Evolutionary conservation across 2,888 invertebrate genomes (phyloP).

Genomic region (Calliopum simillimum): DNA sequence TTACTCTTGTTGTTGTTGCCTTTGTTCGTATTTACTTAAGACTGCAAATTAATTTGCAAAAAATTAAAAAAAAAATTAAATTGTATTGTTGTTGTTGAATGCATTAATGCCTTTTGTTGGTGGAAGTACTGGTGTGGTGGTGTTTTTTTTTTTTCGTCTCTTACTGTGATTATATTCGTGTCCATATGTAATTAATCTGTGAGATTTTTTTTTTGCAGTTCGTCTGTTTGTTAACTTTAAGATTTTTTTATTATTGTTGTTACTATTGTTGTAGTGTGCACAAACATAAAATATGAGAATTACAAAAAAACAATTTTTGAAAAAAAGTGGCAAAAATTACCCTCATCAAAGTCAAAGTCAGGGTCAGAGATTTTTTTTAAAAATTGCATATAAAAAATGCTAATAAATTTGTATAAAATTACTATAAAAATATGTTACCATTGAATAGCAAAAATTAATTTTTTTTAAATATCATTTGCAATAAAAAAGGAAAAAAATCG

Average conservation of each 20-base stretch:
- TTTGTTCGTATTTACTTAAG: neutral
- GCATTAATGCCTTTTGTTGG: neutral
- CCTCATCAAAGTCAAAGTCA: conserved; percentile 23
- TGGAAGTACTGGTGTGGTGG: neutral
- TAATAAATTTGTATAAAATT: neutral
- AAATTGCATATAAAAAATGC: neutral
- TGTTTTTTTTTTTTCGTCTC: no score
- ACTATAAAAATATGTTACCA: neutral
- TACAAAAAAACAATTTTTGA: neutral
- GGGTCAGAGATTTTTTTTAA: neutral
- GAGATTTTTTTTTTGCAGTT: conserved; percentile 7
- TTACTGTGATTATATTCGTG: neutral
- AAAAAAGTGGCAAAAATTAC: conserved; percentile 2
- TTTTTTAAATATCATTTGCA: no score
- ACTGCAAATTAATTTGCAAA: conserved; percentile 8
- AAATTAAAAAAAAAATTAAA: neutral
- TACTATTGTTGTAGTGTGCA: conserved; percentile 1
- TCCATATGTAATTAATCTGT: conserved; percentile 15
- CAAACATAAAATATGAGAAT: neutral
- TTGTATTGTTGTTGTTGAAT: neutral
- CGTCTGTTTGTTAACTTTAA: neutral
- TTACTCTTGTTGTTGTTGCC: neutral
- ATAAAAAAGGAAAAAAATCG: no score
- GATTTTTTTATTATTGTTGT: neutral
- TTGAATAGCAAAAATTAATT: no score